Base-by-base conservation (phyloP, 2,888 invertebrate genomes). In the Serripes groenlandicus region DNA sequence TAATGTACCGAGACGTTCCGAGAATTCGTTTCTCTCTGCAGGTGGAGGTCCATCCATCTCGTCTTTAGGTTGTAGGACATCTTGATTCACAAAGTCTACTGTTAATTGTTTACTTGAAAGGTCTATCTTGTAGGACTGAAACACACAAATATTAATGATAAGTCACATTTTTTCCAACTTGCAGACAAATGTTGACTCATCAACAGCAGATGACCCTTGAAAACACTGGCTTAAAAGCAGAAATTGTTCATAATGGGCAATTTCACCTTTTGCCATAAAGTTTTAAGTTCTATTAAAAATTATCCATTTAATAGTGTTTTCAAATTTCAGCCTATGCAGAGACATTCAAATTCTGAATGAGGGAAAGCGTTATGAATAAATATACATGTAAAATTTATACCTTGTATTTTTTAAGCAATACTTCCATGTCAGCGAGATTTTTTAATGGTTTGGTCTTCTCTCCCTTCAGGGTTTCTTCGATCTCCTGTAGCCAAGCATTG, bases 41-140 rank as follows among this genome's bases (percentile, higher is more conserved):
- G 90, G 83, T 32, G 83, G 81, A 9, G 89, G 78, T 15, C 84
- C 62, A 56, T 81, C 83, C 11, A 84, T 58, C 5, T 91, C 88
- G 5, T 89, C 89, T 7, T 77, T 78, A 15, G 90, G 86, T 69
- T 92, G 91, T 18, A 93, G 77, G 0, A 91, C 90, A 26, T 88
- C 87, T 87, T 94, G 92, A 85, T 94, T 94, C 30, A 94, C 93
- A 88, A 94, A 94, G 87, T 94, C 93, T 35, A 94, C 88, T 4
- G 93, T 93, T 74, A 94, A 82, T 83, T 93, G 93, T 75, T 91
- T 93, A 81, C 92, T 93, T 71, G 88, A 86, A 49, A 94, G 79
- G 60, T 94, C 94, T 30, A 93, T 91, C 85, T 94, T 94, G 88
- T 93, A 91, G 34, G 91, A 91, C 93, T 94, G 89, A 26, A 83